These are phyloP conservation scores for Eurosta solidaginis DNA, from an alignment of 1,140 invertebrate species.

Conservation along the genomic window DNA sequence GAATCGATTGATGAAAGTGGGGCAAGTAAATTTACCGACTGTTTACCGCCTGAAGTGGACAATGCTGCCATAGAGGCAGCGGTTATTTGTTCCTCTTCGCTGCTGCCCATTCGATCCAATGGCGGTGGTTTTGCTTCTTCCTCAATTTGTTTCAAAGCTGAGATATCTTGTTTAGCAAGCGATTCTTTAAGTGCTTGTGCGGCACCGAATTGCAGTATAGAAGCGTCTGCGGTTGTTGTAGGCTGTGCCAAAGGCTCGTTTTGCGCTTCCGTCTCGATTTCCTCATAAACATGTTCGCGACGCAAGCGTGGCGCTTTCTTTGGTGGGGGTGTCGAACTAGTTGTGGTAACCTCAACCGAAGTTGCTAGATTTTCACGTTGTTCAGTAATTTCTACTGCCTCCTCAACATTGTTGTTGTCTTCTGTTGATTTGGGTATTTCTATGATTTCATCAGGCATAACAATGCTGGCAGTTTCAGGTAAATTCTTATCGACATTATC, in stretches of 20 bases:
- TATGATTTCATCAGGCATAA: slow-evolving; percentile 57
- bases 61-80: slow-evolving; percentile 36
- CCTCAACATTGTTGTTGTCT: neutral
- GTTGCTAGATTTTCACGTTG: neutral
- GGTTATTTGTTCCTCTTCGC: slow-evolving; percentile 51
- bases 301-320: slow-evolving; percentile 60
- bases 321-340: slow-evolving; percentile 41
- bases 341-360: neutral
- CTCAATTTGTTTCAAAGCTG: slow-evolving; percentile 46
- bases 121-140: slow-evolving; percentile 44
- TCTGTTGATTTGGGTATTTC: slow-evolving; percentile 36
- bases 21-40: slow-evolving; percentile 38
- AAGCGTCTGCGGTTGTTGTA: slow-evolving; percentile 43
- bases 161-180: slow-evolving; percentile 47
- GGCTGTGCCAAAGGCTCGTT: slow-evolving; percentile 46
- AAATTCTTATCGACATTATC: slow-evolving; percentile 35
- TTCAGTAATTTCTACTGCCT: neutral
- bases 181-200: slow-evolving; percentile 47
- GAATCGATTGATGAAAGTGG: slow-evolving; percentile 57
- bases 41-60: slow-evolving; percentile 26
- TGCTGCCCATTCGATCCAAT: slow-evolving; percentile 57
- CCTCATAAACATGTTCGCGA: slow-evolving; percentile 67
- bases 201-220: slow-evolving; percentile 39
- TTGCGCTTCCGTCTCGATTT: slow-evolving; percentile 59
- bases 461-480: slow-evolving; percentile 40